Base-by-base conservation (phyloP, 2,888 invertebrate species). In the Hypena proboscidalis region DNA sequence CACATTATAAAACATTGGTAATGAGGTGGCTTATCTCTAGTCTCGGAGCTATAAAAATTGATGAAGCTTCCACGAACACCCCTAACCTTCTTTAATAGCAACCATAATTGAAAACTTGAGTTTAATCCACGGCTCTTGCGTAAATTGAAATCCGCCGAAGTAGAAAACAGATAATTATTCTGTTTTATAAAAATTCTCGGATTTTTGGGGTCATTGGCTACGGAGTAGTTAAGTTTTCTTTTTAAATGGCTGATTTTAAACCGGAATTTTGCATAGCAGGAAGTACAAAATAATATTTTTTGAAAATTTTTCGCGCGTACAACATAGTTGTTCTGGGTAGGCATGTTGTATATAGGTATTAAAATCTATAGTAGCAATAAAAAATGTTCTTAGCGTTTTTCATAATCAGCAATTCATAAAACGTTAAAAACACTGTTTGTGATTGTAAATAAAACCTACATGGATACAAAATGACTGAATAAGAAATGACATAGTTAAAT, bases 101-200 rank as follows among this genome's bases (percentile, higher is more conserved):
- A 70, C 80, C 77, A 83, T 83, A 84, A 84, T 83, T 84, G 83
- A 83, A 83, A 83, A 83, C 81, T 83, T 83, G 70, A 74, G 77
- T 78, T 79, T 81, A 80, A 80, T 78, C 79, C 70, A 67, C 76
- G 71, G 74, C 69, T 72, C 71, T 70, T 73, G 67, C 68, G 74
- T 78, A 82, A 80, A 84, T 82, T 77, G 82, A 79, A 82, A 83
- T 66, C 61, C 70, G 64, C 55, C 59, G 70, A 57, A 68, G 70
- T 70, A 69, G 70, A 80, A 77, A 68, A 75, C 71, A 72, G 71
- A 68, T 73, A 70, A 73, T 76, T 70, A 74, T 66, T 62, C 53
- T 57, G 59, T 67, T 63, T 70, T 73, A 62, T 65, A 64, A 62
- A 67, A 70, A 73, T 71, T 51, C 57, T 58, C 50, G 44, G 48